Conservation (phyloP, 2,888 invertebrate species). For the Nephrocerus scutellatus region DNA sequence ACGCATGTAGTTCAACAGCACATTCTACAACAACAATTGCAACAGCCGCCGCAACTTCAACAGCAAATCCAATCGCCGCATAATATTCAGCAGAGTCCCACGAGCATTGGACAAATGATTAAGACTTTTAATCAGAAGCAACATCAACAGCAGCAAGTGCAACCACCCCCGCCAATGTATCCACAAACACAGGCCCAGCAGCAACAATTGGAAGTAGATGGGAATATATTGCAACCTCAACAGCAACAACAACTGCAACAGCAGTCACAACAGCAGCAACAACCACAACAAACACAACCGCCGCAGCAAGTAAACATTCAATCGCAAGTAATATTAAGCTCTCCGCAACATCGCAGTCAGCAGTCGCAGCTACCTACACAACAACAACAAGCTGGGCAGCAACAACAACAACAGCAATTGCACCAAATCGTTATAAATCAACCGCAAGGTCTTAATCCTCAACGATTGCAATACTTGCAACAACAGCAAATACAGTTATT, state of each 20-base stretch:
- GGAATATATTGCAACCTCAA: background rate
- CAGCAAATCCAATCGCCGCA: slow-evolving; percentile 25
- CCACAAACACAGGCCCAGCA: slow-evolving; percentile 23
- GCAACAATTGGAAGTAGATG: too few species aligned
- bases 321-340: slow-evolving; percentile 21
- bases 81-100: slow-evolving; percentile 18
- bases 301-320: slow-evolving; percentile 41
- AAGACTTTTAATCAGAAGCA: too few species aligned
- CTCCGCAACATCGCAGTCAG: slow-evolving; percentile 27
- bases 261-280: slow-evolving; percentile 11
- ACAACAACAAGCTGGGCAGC: slow-evolving; percentile 42
- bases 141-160: slow-evolving; percentile 31
- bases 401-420: slow-evolving; percentile 42
- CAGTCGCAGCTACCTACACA: slow-evolving; percentile 46
- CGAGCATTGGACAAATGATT: slow-evolving; percentile 6
- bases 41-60: slow-evolving; percentile 22
- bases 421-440: slow-evolving; percentile 45
- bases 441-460: slow-evolving; percentile 43
- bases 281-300: slow-evolving; percentile 40
- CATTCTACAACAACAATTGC: slow-evolving; percentile 33
- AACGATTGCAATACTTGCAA: slow-evolving; percentile 40
- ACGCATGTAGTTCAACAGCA: slow-evolving; percentile 35
- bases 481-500: too few species aligned
- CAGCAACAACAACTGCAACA: slow-evolving; percentile 19
- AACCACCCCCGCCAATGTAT: slow-evolving; percentile 28